These are phyloP conservation scores for Microctenopoma lineatum DNA, from an alignment of 2,797 vertebrate species.

Conservation along the genomic window DNA sequence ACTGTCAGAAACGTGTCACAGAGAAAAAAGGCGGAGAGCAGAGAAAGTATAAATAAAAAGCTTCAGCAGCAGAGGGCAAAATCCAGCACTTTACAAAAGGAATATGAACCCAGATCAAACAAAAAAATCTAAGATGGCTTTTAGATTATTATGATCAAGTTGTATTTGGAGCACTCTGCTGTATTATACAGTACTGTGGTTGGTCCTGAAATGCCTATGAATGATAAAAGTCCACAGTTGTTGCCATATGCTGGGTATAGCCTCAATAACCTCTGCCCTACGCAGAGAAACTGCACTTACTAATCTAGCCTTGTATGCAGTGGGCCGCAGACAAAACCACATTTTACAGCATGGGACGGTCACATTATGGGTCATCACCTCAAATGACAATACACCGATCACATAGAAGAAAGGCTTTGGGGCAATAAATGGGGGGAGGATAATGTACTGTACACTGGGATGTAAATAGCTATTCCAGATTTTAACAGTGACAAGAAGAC, in stretches of 20 bases:
- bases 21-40: slow-evolving; percentile 10
- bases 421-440: background rate
- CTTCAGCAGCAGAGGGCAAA: slow-evolving; percentile 5
- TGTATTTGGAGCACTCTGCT: slow-evolving; percentile 38
- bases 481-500: slow-evolving; percentile 74
- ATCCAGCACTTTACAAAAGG: background rate
- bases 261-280: slow-evolving; percentile 68
- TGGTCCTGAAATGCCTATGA: slow-evolving; percentile 55
- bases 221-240: slow-evolving; percentile 49
- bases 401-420: slow-evolving; percentile 39
- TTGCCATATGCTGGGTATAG: slow-evolving; percentile 53
- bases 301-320: slow-evolving; percentile 65
- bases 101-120: slow-evolving; percentile 29
- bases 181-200: slow-evolving; percentile 38
- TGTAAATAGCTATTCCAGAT: slow-evolving; percentile 66
- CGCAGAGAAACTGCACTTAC: slow-evolving; percentile 51
- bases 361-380: slow-evolving; percentile 74
- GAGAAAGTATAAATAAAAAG: slow-evolving; percentile 3
- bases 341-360: slow-evolving; percentile 55
- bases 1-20: slow-evolving; percentile 27
- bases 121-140: slow-evolving; percentile 31
- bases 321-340: slow-evolving; percentile 57
- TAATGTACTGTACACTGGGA: slow-evolving; percentile 39
- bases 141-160: slow-evolving; percentile 51
- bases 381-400: slow-evolving; percentile 67